Percentiles rank a stretch among this genome's conserved stretches.
phyloP scores from a whole-genome alignment of 1,140 invertebrate genomes.

The Hycleus cichorii region DNA sequence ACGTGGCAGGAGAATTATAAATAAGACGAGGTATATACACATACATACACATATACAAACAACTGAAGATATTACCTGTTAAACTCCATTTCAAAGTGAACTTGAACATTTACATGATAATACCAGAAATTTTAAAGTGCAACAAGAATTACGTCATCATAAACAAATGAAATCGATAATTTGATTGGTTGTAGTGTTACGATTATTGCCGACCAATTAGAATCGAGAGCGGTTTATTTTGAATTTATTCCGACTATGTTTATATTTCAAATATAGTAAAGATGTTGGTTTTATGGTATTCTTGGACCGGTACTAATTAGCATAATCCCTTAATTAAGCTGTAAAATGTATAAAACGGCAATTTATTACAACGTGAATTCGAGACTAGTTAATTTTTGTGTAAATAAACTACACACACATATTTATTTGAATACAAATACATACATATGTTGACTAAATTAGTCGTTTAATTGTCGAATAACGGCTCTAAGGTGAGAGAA shows the following conservation, averaged over 20 bases:
- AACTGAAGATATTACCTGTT: conserved; percentile 31
- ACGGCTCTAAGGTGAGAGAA: conserved; percentile 10
- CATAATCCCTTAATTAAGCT: conserved; percentile 15
- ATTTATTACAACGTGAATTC: conserved; percentile 11
- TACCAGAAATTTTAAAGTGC: not conserved
- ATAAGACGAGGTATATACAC: conserved; percentile 28
- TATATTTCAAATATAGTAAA: not conserved
- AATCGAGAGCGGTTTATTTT: too few relatives aligned
- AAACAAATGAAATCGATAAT: not conserved
- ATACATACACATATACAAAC: not conserved
- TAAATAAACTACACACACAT: conserved; percentile 2
- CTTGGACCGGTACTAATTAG: conserved; percentile 6
- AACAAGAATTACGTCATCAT: not conserved
- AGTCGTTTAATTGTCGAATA: conserved; percentile 14
- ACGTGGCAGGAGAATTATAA: conserved; percentile 38
- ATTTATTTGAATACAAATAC: too few relatives aligned
- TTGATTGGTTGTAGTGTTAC: too few relatives aligned
- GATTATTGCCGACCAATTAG: too few relatives aligned
- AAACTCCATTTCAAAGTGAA: conserved; percentile 13
- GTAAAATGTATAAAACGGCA: conserved; percentile 15
- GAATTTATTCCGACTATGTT: too few relatives aligned
- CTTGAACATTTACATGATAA: not conserved
- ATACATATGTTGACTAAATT: conserved; percentile 13
- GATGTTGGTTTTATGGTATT: conserved; percentile 3
- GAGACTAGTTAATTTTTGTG: conserved; percentile 13